Evolutionary conservation across 2,113 vertebrate species (phyloP).

Genomic region (Kryptolebias marmoratus): DNA sequence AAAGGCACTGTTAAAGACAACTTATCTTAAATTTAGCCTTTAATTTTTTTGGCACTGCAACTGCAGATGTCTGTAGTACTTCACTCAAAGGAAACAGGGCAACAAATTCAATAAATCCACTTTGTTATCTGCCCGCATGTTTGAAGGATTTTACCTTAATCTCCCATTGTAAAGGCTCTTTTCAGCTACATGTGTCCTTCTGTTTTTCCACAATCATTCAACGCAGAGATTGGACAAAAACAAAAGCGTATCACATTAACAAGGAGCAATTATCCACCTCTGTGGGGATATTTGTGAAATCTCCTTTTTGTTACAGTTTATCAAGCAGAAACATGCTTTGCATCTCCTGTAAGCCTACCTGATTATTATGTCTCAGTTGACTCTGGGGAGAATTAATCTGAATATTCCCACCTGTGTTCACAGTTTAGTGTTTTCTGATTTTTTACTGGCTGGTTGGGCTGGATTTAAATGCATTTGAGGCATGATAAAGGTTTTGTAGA

Average conservation of each 20-base stretch:
- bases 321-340: slow-evolving; percentile 56
- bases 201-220: slow-evolving; percentile 43
- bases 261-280: slow-evolving; percentile 58
- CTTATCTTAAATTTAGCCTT: slow-evolving; percentile 28
- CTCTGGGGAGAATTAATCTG: slow-evolving; percentile 58
- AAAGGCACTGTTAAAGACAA: slow-evolving; percentile 19
- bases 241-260: slow-evolving; percentile 51
- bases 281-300: slow-evolving; percentile 57
- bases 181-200: slow-evolving; percentile 44
- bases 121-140: slow-evolving; percentile 54
- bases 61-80: slow-evolving; percentile 24
- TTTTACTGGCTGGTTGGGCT: slow-evolving; percentile 37
- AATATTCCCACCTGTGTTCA: slow-evolving; percentile 55
- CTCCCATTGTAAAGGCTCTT: slow-evolving; percentile 35
- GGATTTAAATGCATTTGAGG: slow-evolving; percentile 47
- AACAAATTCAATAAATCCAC: slow-evolving; percentile 49
- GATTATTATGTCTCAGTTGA: slow-evolving; percentile 63
- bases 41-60: slow-evolving; percentile 28
- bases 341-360: slow-evolving; percentile 51
- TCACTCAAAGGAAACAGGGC: slow-evolving; percentile 7
- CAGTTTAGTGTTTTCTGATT: slow-evolving; percentile 60
- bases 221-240: slow-evolving; percentile 41
- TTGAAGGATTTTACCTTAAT: slow-evolving; percentile 62
- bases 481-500: slow-evolving; percentile 17
- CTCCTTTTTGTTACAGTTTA: slow-evolving; percentile 54